Base-by-base conservation (phyloP, 2,113 vertebrate species). In the Galbula dea region DNA sequence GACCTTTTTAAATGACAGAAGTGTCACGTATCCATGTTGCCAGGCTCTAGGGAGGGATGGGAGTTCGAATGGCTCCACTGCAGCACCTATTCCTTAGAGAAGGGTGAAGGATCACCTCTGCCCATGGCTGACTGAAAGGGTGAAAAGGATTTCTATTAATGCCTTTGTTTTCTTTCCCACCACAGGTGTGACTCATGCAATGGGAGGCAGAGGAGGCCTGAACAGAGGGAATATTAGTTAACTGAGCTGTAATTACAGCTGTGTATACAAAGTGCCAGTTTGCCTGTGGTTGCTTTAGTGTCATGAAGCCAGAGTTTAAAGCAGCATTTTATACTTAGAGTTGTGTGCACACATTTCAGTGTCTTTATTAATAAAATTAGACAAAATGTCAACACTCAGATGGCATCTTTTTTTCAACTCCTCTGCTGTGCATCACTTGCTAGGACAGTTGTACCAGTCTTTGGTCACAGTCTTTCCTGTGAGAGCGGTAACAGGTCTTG, bases 331-430 rank as follows among this genome's bases (percentile, higher is more conserved):
- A 80, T 97, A 97, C 96, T 97, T 97, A 97, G 97, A 96, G 95
- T 96, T 96, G 71, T 98, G 94, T 94, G 86, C 89, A 95, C 92
- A 95, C 80, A 85, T 95, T 95, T 97, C 96, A 95, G 81, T 96
- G 95, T 97, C 97, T 98, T 98, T 99, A 98, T 98, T 98, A 99
- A 98, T 99, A 99, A 99, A 99, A 97, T 93, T 95, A 95, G 91
- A 97, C 95, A 95, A 97, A 88, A 43, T 85, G 75, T 96, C 94
- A 95, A 63, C 68, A 69, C 65, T 52, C 72, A 91, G 46, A 72
- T 73, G 73, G 77, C 72, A 78, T 88, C 59, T 95, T 95, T 46
- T 89, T 89, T 87, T 73, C 29, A 9, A 59, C 26, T 92, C 65
- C 89, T 66, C 83, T 63, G 79, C 59, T 72, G 59, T 62, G 67